phyloP scores from a whole-genome alignment of 2,888 invertebrate genomes.

The Serrognathus titanus region DNA sequence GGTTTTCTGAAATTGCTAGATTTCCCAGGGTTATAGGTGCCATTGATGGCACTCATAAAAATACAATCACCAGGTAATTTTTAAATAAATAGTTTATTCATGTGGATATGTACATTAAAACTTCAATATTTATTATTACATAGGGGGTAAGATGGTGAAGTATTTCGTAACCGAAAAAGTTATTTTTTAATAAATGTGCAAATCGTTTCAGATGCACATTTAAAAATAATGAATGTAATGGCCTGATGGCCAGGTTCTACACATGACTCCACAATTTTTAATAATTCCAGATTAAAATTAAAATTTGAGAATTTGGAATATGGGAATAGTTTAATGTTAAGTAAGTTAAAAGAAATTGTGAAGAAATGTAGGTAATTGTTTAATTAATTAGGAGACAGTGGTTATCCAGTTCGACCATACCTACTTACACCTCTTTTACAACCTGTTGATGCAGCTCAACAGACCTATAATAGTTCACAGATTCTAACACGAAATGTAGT shows the following conservation, averaged over 20 bases:
- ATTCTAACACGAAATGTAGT: too few species aligned
- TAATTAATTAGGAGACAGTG: slow-evolving; percentile 1
- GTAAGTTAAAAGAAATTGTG: slow-evolving; percentile 14
- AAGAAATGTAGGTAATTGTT: neutral
- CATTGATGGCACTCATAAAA: slow-evolving; percentile 17
- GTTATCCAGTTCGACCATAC: slow-evolving; percentile 21
- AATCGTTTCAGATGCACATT: slow-evolving; percentile 21
- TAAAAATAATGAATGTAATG: slow-evolving; percentile 19
- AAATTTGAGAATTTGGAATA: slow-evolving; percentile 22
- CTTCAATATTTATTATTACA: neutral
- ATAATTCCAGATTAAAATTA: slow-evolving; percentile 19
- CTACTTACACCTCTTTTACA: slow-evolving; percentile 22
- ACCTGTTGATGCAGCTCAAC: too few species aligned
- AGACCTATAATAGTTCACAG: too few species aligned
- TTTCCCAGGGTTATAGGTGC: slow-evolving; percentile 16
- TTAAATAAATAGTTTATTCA: too few species aligned
- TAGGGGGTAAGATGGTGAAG: slow-evolving; percentile 23
- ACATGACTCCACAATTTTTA: slow-evolving; percentile 29
- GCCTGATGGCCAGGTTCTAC: slow-evolving; percentile 31
- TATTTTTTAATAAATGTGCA: too few species aligned
- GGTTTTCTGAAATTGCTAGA: neutral
- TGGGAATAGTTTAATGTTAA: slow-evolving; percentile 20
- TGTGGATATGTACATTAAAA: too few species aligned
- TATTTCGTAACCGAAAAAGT: too few species aligned
- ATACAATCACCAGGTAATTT: slow-evolving; percentile 11